These are phyloP conservation scores for Poicephalus gulielmi DNA, from an alignment of 2,113 vertebrate genomes.

Conservation along the genomic window DNA sequence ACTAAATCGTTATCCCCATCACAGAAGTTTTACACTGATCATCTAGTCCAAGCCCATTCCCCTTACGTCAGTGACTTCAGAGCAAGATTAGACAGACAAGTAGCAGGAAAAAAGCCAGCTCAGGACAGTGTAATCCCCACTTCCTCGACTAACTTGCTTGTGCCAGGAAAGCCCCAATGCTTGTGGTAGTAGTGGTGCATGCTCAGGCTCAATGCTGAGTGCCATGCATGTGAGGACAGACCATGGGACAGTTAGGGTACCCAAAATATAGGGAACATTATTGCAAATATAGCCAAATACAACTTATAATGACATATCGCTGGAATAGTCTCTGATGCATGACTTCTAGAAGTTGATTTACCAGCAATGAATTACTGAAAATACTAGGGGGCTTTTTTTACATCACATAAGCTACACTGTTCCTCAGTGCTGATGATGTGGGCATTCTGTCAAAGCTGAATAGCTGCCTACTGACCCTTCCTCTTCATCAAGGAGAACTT, in stretches of 20 bases:
- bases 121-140: accelerated
- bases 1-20: neutral
- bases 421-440: neutral
- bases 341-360: conserved; percentile 29
- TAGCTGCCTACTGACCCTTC: conserved; percentile 3
- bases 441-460: conserved; percentile 12
- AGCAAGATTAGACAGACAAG: neutral
- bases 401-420: neutral
- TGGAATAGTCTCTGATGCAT: neutral
- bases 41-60: neutral
- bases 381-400: neutral
- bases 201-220: accelerated
- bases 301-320: neutral
- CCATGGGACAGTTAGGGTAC: too few relatives aligned
- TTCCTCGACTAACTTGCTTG: neutral
- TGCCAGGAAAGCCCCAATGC: neutral
- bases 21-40: neutral
- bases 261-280: accelerated
- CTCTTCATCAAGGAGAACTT: neutral
- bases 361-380: conserved; percentile 22
- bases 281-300: neutral
- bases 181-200: accelerated
- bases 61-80: neutral
- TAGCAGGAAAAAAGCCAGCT: neutral
- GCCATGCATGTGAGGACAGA: accelerated